phyloP scores from a whole-genome alignment of 2,888 invertebrate genomes.

The Caenorhabditis sp. region DNA sequence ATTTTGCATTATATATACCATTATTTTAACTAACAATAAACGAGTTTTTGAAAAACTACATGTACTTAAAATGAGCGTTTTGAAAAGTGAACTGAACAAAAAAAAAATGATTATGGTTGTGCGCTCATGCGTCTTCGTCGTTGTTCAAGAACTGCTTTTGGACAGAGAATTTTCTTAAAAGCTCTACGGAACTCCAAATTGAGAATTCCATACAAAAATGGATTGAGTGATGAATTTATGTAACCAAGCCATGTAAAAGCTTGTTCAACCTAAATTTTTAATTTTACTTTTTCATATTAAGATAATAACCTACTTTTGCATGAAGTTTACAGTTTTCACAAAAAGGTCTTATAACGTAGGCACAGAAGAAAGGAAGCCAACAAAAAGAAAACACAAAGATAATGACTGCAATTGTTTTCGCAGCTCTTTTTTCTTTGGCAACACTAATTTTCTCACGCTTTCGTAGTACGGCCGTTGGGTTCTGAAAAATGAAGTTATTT shows the following conservation, averaged over 20 bases:
- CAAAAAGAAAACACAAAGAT: conserved; percentile 83
- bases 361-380: conserved; percentile 83
- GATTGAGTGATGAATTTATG: conserved; percentile 81
- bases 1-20: too few species aligned
- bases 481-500: too few species aligned
- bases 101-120: conserved; percentile 54
- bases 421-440: conserved; percentile 83
- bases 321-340: conserved; percentile 81
- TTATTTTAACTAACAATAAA: too few species aligned
- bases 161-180: conserved; percentile 82
- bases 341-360: conserved; percentile 83
- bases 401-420: conserved; percentile 83
- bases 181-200: conserved; percentile 83
- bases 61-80: too few species aligned
- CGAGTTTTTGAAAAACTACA: too few species aligned
- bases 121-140: conserved; percentile 68
- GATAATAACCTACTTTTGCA: conserved; percentile 79
- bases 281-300: neutral
- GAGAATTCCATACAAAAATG: conserved; percentile 82
- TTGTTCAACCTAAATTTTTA: conserved; percentile 76
- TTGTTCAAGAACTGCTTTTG: conserved; percentile 75
- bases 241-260: conserved; percentile 83
- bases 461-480: conserved; percentile 79
- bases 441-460: conserved; percentile 83
- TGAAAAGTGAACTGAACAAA: neutral